A percentile compares a stretch with the other conserved stretches of the same genome.
These are phyloP conservation scores for Rachycentron canadum DNA, from an alignment of 2,797 vertebrate species.

Conservation along the genomic window DNA sequence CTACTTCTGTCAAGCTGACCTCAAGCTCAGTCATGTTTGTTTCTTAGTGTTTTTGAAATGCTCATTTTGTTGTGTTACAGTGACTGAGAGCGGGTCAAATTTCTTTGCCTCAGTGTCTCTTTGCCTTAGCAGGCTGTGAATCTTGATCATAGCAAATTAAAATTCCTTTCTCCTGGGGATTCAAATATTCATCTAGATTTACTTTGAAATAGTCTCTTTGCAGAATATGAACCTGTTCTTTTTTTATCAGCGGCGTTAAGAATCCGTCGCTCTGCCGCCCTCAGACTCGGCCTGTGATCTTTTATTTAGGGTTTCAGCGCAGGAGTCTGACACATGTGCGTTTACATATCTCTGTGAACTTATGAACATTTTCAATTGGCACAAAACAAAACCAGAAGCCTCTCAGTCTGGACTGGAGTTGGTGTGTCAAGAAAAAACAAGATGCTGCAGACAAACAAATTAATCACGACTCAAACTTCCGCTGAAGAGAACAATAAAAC, in stretches of 20 bases:
- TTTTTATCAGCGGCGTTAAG: neutral
- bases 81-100: neutral
- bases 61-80: neutral
- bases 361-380: neutral
- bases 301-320: neutral
- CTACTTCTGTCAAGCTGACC: neutral
- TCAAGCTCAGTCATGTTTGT: neutral
- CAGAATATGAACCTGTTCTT: neutral
- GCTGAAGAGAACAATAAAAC: neutral
- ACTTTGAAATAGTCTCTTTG: neutral
- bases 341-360: neutral
- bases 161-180: neutral
- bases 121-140: neutral
- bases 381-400: neutral
- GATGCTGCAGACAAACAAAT: neutral
- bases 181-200: neutral
- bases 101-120: neutral
- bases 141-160: neutral
- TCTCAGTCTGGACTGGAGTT: neutral
- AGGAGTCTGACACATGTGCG: neutral
- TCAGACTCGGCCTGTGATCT: neutral
- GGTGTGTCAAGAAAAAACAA: neutral
- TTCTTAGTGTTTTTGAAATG: neutral
- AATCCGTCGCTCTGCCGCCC: neutral
- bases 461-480: neutral